Evolutionary conservation across 2,888 invertebrate genomes (phyloP).

Genomic region (Bugulina stolonifera): DNA sequence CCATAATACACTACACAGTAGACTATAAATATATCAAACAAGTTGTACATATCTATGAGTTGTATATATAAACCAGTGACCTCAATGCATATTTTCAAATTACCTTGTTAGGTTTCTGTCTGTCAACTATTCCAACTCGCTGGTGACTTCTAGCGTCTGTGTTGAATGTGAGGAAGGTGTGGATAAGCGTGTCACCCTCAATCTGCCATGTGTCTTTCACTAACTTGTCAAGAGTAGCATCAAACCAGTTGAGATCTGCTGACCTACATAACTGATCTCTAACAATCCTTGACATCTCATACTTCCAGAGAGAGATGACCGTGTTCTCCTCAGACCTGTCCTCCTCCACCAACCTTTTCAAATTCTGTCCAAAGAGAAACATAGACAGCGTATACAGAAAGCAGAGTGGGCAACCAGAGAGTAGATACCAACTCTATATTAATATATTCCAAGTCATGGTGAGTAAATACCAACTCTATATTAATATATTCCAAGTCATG

Average conservation of each 20-base stretch:
- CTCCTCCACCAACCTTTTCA: slow-evolving; percentile 48
- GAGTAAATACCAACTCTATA: too few species aligned
- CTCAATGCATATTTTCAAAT: too few species aligned
- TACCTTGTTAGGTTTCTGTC: slow-evolving; percentile 46
- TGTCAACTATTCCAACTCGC: slow-evolving; percentile 43
- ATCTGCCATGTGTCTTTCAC: slow-evolving; percentile 41
- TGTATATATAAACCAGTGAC: too few species aligned
- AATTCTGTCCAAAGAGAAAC: slow-evolving; percentile 40
- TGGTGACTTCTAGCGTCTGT: slow-evolving; percentile 45
- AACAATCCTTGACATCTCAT: slow-evolving; percentile 48
- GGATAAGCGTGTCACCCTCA: slow-evolving; percentile 36
- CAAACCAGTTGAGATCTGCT: slow-evolving; percentile 49
- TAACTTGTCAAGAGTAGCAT: slow-evolving; percentile 41
- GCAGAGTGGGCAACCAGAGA: too few species aligned
- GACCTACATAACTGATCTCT: slow-evolving; percentile 45
- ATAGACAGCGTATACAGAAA: too few species aligned
- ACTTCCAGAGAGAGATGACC: slow-evolving; percentile 50
- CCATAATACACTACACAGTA: too few species aligned
- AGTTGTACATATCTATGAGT: too few species aligned
- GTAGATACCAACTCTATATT: too few species aligned
- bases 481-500: too few species aligned
- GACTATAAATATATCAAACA: too few species aligned
- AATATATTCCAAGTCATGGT: too few species aligned
- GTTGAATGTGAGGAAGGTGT: slow-evolving; percentile 50
- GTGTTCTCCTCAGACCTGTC: slow-evolving; percentile 47